Base-by-base conservation (phyloP, 2,797 vertebrate genomes). In the Alauda arvensis region DNA sequence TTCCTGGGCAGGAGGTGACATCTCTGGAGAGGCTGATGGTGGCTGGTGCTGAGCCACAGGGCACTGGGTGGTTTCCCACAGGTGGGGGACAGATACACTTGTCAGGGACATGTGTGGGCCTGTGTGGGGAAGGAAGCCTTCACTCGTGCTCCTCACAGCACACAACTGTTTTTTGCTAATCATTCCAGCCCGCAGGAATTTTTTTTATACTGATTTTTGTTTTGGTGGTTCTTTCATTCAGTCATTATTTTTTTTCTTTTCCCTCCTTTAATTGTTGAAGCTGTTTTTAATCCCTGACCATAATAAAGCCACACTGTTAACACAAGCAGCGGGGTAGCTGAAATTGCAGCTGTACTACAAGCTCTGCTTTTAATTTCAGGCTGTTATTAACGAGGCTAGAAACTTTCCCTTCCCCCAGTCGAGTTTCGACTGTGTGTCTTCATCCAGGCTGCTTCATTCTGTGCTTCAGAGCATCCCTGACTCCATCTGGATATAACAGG, bases 271-370 rank as follows among this genome's bases (percentile, higher is more conserved):
- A 88, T 92, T 76, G 70, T 82, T 71, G 84, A 53, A 93, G 81
- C 85, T 92, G 89, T 87, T 94, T 94, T 93, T 93, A 96, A 95
- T 93, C 76, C 83, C 53, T 61, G 94, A 87, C 94, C 92, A 75
- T 95, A 93, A 91, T 92, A 91, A 94, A 95, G 91, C 93, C 93
- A 81, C 88, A 72, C 81, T 93, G 95, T 95, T 95, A 93, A 95
- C 91, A 93, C 72, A 85, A 91, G 74, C 95, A 93, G 92, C 89
- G 0, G 92, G 92, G 67, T 83, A 45, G 91, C 89, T 95, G 76
- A 83, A 94, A 90, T 81, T 83, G 63, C 83, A 88, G 92, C 92
- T 76, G 74, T 90, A 87, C 65, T 83, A 88, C 91, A 93, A 93
- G 81, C 87, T 95, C 90, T 96, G 94, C 85, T 95, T 93, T 93